Base-by-base conservation (phyloP, 2,888 invertebrate species). In the Sphaerophoria rueppellii region DNA sequence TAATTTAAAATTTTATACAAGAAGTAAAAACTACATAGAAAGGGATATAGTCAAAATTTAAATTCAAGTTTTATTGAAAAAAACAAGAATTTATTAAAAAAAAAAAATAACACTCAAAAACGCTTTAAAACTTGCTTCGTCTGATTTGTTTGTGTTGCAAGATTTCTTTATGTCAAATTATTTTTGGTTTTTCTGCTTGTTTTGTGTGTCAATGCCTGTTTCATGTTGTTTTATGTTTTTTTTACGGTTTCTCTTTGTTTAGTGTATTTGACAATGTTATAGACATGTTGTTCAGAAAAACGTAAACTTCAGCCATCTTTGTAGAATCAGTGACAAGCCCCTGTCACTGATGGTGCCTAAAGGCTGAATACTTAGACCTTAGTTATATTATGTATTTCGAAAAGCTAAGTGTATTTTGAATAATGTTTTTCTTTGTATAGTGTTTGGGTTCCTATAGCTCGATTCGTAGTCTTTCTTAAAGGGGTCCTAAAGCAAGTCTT, bases 251-350 rank as follows among this genome's bases (percentile, higher is more conserved):
- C n/a, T 54, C 48, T 35, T 54, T 60, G 37, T 14, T 67, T 58
- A 79, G 74, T 61, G 61, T 80, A 73, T 74, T 80, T 80, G 73
- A 61, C 40, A 43, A 6, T 16, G 3, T 58, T 52, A 74, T 61
- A 48, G 46, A 43, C 11, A 43, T 60, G 16, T 43, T 60, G 24
- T 60, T 16, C 11, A 16, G 11, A 14, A 9, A 50, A 37, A 37
- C 34, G 37, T 11, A 0, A 7, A 11, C 14, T 37, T 4, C 6
- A 14, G 11, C 4, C 7, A 55, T 6, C 34, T 35, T n/a, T 16
- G 24, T 1, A 12, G 2, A 40, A 12, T 58, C 58, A 58, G 16
- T 58, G 58, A 40, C 16, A 40, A 12, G 24, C 24, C 24, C 1
- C 24, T 9, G 43, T 37, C 57, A 57, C 40, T 43, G 4, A 40